Conservation (phyloP, 2,888 invertebrate species). For the Odontomyia ornata region DNA sequence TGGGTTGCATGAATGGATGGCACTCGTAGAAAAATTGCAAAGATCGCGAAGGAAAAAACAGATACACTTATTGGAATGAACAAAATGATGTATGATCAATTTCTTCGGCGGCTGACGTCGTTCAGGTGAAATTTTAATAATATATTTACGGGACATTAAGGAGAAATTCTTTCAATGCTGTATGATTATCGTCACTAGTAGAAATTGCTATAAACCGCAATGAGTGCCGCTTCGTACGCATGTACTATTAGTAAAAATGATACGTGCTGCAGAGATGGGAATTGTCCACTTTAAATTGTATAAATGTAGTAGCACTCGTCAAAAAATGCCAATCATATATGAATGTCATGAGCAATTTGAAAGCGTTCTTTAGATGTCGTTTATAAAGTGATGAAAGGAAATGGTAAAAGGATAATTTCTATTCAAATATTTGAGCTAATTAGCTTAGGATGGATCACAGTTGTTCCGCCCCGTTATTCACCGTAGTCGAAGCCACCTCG, state of each 20-base stretch:
- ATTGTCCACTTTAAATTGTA: not conserved
- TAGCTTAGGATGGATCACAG: too few relatives aligned
- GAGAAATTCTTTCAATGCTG: conserved; percentile 34
- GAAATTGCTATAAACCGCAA: not conserved
- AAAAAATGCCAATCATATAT: conserved; percentile 4
- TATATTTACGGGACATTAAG: conserved; percentile 39
- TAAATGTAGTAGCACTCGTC: not conserved
- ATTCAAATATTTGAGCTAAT: too few relatives aligned
- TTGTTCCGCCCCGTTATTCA: too few relatives aligned
- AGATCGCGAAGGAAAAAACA: not conserved
- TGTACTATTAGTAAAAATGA: not conserved
- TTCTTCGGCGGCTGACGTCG: not conserved
- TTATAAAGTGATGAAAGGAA: too few relatives aligned
- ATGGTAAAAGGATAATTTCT: too few relatives aligned
- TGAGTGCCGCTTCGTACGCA: not conserved
- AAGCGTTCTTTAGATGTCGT: not conserved
- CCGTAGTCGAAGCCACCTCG: too few relatives aligned
- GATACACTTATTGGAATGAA: conserved; percentile 11
- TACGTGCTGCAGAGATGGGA: not conserved
- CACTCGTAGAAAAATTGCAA: conserved; percentile 17
- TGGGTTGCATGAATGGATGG: not conserved
- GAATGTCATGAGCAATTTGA: not conserved
- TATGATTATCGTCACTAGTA: conserved; percentile 32
- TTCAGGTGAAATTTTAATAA: conserved; percentile 42
- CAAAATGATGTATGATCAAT: conserved; percentile 12